Base-by-base conservation (phyloP, 2,888 invertebrate genomes). In the Crocallis elinguaria region DNA sequence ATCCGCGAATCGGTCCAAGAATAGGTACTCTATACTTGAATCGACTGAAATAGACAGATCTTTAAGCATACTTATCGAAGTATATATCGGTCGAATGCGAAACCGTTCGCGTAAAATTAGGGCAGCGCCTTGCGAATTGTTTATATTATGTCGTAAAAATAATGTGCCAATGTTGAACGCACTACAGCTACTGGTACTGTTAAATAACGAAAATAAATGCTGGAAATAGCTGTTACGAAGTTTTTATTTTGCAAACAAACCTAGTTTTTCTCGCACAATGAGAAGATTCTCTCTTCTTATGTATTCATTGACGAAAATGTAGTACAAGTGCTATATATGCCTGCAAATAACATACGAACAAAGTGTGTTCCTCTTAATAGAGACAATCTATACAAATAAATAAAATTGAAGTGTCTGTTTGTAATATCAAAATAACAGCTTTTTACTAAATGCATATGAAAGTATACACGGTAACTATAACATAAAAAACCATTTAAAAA, bases 21-120 rank as follows among this genome's bases (percentile, higher is more conserved):
- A 75, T 78, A 78, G 29, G 67, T 48, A 21, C 32, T 58, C 66
- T 71, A 75, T 71, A 76, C 74, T 75, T 69, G 72, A 72, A 70
- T 66, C 61, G 57, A 64, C 67, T 42, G 65, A 69, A 78, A 78
- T 79, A 80, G 52, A 52, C 12, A 32, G 67, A 66, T 37, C 35
- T 49, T 35, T 51, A 56, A 41, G 30, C 43, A 50, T 55, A 54
- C 39, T 53, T 58, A 56, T 56, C 58, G 52, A 60, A 62, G 51
- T 54, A 43, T 56, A 59, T 56, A 56, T 54, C 42, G 56, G 48
- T 38, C 46, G 39, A 51, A 57, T 67, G 64, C 64, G 43, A 59
- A 66, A 49, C 54, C 58, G 53, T 60, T 67, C 61, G 62, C 49
- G 59, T 60, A 71, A 64, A 73, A 69, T 68, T 67, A 66, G 71